Conservation (phyloP, 2,113 vertebrate genomes). For the Catharus fuscescens region DNA sequence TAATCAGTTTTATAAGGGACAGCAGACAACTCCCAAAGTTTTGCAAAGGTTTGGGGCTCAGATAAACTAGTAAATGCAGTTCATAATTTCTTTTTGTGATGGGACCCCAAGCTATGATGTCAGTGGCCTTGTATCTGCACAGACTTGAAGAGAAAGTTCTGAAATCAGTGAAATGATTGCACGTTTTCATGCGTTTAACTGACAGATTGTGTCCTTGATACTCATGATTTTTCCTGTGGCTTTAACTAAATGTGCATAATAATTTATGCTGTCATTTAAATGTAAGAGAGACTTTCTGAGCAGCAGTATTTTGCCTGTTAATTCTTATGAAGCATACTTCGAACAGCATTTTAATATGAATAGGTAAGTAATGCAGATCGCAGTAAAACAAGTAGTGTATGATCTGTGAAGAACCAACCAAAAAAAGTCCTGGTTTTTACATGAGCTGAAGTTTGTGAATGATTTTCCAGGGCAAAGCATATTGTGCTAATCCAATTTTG, state of each 20-base stretch:
- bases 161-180: not conserved
- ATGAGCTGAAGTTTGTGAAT: slow-evolving; percentile 6
- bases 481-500: slow-evolving; percentile 62
- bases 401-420: not conserved
- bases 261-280: slow-evolving; percentile 40
- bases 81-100: not conserved
- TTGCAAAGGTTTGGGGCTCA: not conserved
- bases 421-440: not conserved
- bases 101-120: not conserved
- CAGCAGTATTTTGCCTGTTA: slow-evolving; percentile 27
- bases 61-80: not conserved
- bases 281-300: slow-evolving; percentile 23
- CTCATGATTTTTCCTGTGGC: not conserved
- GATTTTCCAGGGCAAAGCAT: slow-evolving; percentile 29
- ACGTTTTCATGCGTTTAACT: not conserved
- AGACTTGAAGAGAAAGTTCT: not conserved
- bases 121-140: not conserved
- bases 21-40: not conserved
- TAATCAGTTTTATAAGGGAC: slow-evolving; percentile 8
- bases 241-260: slow-evolving; percentile 2
- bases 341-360: slow-evolving; percentile 17
- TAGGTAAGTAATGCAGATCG: slow-evolving; percentile 14
- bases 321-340: slow-evolving; percentile 15
- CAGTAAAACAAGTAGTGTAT: not conserved
- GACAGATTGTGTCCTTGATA: not conserved